Evolutionary conservation across 2,113 vertebrate species (phyloP).

Genomic region (Zosterops pallidus): DNA sequence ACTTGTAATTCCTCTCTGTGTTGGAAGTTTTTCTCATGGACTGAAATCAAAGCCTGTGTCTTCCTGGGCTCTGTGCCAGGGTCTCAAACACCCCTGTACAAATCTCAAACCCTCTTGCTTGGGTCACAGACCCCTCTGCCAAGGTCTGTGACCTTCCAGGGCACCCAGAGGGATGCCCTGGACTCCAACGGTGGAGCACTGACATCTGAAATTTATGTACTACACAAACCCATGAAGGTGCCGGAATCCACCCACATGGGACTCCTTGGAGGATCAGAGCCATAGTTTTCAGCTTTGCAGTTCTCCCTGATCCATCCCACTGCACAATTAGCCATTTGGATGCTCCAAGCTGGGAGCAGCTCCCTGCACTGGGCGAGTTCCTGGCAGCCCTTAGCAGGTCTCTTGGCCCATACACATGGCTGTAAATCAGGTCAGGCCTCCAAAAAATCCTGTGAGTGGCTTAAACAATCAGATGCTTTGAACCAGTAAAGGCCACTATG

Average conservation of each 20-base stretch:
- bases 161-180: too few species aligned
- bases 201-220: not conserved
- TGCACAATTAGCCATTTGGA: not conserved
- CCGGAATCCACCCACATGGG: too few species aligned
- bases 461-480: not conserved
- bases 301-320: not conserved
- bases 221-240: too few species aligned
- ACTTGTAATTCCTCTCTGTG: too few species aligned
- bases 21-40: too few species aligned
- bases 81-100: too few species aligned
- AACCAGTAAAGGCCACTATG: not conserved
- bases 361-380: not conserved
- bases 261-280: too few species aligned
- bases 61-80: too few species aligned
- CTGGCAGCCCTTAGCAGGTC: not conserved
- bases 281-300: not conserved
- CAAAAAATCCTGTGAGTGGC: not conserved
- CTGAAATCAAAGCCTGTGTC: too few species aligned
- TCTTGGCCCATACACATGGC: not conserved
- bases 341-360: not conserved
- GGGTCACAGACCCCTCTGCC: too few species aligned
- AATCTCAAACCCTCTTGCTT: too few species aligned
- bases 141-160: too few species aligned
- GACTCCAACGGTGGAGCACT: not conserved
- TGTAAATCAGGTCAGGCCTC: not conserved